Evolutionary conservation across 2,113 vertebrate species (phyloP).

Genomic region (Strix uralensis): DNA sequence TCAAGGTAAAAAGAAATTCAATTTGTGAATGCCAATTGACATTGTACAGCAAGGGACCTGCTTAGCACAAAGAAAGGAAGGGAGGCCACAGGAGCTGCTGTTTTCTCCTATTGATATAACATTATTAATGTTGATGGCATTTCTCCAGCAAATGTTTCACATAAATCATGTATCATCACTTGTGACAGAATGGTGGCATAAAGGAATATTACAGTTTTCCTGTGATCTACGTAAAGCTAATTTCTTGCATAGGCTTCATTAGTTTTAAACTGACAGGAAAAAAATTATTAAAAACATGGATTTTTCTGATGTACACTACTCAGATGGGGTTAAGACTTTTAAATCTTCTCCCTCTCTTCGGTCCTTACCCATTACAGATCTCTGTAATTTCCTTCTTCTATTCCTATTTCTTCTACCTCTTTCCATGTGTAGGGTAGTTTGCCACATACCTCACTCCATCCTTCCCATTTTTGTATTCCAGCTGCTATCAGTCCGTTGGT

Average conservation of each 20-base stretch:
- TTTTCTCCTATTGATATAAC: background rate
- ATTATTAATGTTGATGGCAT: background rate
- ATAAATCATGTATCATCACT: slow-evolving; percentile 15
- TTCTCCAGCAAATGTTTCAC: slow-evolving; percentile 20
- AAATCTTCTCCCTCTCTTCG: background rate
- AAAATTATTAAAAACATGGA: background rate
- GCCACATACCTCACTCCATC: background rate
- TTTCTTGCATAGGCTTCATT: slow-evolving; percentile 3
- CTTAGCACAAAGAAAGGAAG: background rate
- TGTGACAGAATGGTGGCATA: background rate
- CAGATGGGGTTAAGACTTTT: background rate
- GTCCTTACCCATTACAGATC: background rate
- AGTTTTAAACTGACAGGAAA: background rate
- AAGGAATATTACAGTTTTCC: background rate
- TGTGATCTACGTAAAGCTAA: background rate
- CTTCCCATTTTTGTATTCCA: background rate
- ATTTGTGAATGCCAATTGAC: background rate
- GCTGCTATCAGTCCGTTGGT: background rate
- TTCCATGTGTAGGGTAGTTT: background rate
- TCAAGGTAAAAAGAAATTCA: background rate
- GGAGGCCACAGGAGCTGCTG: background rate
- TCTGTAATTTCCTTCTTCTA: background rate
- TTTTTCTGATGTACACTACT: background rate
- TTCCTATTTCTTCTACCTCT: background rate
- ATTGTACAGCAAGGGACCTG: background rate